These are phyloP conservation scores for Oryctolagus cuniculus DNA, from an alignment of 2,113 vertebrate species.

Conservation along the genomic window mOryCun1.1 NC_091445.1:32366001-32366500, in stretches of 20 bases:
- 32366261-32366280: neutral
- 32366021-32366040: conserved; percentile 88
- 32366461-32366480: conserved; percentile 31
- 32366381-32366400: conserved; percentile 58
- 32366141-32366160: conserved; percentile 52
- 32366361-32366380: neutral
- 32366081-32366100: neutral
- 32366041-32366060: no score
- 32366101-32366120: neutral
- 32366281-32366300: neutral
- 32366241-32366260: neutral
- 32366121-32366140: neutral
- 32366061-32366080: neutral
- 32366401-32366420: neutral
- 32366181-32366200: neutral
- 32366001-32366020: conserved; percentile 84
- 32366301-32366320: neutral
- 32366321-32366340: neutral
- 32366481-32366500: conserved; percentile 27
- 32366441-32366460: conserved; percentile 68
- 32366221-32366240: neutral
- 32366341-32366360: no score
- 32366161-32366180: neutral
- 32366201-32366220: neutral
- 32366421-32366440: neutral